phyloP scores from a whole-genome alignment of 2,888 invertebrate genomes.

The Galeruca laticollis region DNA sequence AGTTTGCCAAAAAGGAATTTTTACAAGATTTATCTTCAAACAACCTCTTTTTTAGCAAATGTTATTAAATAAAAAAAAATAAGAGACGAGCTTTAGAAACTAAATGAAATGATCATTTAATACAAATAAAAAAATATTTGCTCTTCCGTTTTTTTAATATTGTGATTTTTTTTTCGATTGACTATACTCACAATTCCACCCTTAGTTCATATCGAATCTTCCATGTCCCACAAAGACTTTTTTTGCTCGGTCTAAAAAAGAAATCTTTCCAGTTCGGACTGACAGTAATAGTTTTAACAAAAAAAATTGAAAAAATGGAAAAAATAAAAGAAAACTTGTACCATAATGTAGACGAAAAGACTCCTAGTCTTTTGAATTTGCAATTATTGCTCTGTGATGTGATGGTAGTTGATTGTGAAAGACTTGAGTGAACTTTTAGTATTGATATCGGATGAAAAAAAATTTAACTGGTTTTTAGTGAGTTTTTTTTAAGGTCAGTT shows the following conservation, averaged over 20 bases:
- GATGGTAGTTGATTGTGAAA: conserved; percentile 46
- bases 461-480: conserved; percentile 23
- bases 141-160: too few species aligned
- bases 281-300: conserved; percentile 12
- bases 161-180: too few species aligned
- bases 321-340: conserved; percentile 16
- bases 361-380: conserved; percentile 41
- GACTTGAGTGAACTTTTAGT: conserved; percentile 28
- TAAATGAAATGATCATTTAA: too few species aligned
- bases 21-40: too few species aligned
- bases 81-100: too few species aligned
- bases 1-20: too few species aligned
- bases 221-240: conserved; percentile 10
- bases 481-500: conserved; percentile 24
- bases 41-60: too few species aligned
- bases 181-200: not conserved
- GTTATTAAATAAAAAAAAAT: too few species aligned
- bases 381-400: conserved; percentile 49
- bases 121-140: too few species aligned
- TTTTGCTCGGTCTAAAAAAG: conserved; percentile 13
- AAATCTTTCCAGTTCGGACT: conserved; percentile 23
- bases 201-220: not conserved
- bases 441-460: conserved; percentile 19
- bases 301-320: too few species aligned
- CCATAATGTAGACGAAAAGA: conserved; percentile 29